Evolutionary conservation across 2,888 invertebrate genomes (phyloP), one percentile per base, ranked within the genome.

Genomic region (Ephialtes manifestator): DNA sequence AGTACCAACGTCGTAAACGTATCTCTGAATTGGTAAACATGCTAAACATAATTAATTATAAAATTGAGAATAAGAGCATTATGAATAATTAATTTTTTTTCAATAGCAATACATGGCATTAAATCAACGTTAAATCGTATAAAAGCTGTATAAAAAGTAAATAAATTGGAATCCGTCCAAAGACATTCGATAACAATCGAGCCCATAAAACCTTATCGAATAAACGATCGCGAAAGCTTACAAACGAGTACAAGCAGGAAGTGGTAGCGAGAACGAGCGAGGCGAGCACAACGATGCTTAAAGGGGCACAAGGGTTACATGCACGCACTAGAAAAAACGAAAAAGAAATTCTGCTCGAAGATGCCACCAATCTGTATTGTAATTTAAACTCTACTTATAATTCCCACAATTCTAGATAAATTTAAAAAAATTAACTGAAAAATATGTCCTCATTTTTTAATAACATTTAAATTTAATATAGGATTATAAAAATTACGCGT

Each of bases 301-400:
- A 90, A 90, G 88, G 83, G 89, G 70, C 18, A 24, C 75, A 24
- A 35, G 48, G 63, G 18, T 31, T 31, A 65, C 72, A 31, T 63
- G 76, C 48, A 70, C 18, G 28, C 76, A 82, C 60, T 86, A 80
- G 24, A 55, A 20, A 55, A 24, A 55, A n/a, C n/a, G n/a, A n/a
- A n/a, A n/a, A n/a, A n/a, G n/a, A 24, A 24, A 11, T 0, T 24
- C 24, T 53, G 20, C 2, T 20, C 10, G 2, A 11, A 11, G 11
- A 5, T 2, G 24, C 24, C 24, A 51, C 51, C 24, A 55, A 7
- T 20, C n/a, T 48, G n/a, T 48, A 13, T 48, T 48, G 2, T 5
- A 48, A 48, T 48, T 48, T 48, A 13, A 48, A 11, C 3, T 48
- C n/a, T 3, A 48, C 48, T 15, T 11, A 15, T 5, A 48, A 55